phyloP scores from a whole-genome alignment of 2,113 vertebrate genomes.

The Phyllopteryx taeniolatus region DNA sequence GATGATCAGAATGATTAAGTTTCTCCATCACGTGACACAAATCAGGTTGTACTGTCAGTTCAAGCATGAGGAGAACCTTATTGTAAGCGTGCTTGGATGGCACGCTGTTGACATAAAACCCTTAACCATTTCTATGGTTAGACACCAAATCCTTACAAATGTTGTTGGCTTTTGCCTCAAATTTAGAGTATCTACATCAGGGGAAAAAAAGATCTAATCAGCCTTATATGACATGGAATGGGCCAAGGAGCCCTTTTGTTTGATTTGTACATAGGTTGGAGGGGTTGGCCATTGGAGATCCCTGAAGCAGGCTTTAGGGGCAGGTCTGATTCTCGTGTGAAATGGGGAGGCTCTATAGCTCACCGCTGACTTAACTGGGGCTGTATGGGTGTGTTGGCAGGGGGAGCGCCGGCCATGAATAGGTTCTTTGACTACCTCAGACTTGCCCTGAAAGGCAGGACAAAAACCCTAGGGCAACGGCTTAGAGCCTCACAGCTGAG shows the following conservation, averaged over 20 bases:
- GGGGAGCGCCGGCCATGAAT: conserved; percentile 76
- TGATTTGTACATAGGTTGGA: conserved; percentile 71
- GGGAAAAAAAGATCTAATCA: conserved; percentile 67
- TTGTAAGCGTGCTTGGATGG: conserved; percentile 16
- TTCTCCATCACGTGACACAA: conserved; percentile 39
- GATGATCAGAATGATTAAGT: conserved; percentile 48
- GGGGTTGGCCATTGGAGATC: conserved; percentile 73
- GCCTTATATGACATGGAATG: conserved; percentile 69
- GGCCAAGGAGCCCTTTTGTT: conserved; percentile 72
- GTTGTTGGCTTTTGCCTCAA: conserved; percentile 54
- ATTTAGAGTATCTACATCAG: conserved; percentile 59
- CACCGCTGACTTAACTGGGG: conserved; percentile 75
- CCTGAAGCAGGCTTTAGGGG: conserved; percentile 78
- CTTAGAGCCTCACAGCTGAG: conserved; percentile 80
- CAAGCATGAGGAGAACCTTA: conserved; percentile 12
- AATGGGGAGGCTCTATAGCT: conserved; percentile 76
- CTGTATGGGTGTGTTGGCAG: conserved; percentile 79
- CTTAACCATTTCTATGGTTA: conserved; percentile 31
- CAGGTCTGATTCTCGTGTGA: conserved; percentile 79
- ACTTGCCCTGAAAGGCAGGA: conserved; percentile 80
- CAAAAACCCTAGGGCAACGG: conserved; percentile 79
- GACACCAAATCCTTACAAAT: conserved; percentile 54
- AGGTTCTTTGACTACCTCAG: conserved; percentile 80
- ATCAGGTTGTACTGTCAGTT: conserved; percentile 21
- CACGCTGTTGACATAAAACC: conserved; percentile 47